Conservation (phyloP, 2,797 vertebrate species). For the Cygnus olor region DNA sequence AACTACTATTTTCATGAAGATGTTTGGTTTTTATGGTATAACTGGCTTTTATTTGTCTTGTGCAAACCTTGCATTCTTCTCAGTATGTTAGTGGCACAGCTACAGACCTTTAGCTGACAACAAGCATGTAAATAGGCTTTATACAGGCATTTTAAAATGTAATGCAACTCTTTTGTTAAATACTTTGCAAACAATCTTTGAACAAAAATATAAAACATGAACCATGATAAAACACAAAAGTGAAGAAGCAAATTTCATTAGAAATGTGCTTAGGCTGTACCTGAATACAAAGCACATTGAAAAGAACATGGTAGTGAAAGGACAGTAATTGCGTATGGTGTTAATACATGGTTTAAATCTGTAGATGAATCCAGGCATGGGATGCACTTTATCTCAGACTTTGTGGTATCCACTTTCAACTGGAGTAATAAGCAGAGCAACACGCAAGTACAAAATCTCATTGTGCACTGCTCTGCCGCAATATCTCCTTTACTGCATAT, state of each 20-base stretch:
- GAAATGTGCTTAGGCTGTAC: neutral
- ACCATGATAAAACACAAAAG: neutral
- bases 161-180: neutral
- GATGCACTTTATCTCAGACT: neutral
- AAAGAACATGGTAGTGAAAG: neutral
- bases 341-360: neutral
- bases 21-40: neutral
- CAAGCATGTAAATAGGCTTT: neutral
- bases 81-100: neutral
- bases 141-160: neutral
- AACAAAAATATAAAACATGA: neutral
- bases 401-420: neutral
- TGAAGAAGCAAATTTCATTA: neutral
- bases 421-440: neutral
- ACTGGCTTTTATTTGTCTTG: neutral
- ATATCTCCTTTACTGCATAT: rapidly evolving
- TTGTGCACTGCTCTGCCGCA: neutral
- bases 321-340: neutral
- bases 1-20: neutral
- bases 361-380: neutral
- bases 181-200: neutral
- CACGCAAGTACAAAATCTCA: neutral
- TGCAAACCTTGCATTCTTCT: neutral
- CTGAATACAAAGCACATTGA: neutral
- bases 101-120: neutral